phyloP scores from a whole-genome alignment of 2,888 invertebrate species.

The Papilio protenor region DNA sequence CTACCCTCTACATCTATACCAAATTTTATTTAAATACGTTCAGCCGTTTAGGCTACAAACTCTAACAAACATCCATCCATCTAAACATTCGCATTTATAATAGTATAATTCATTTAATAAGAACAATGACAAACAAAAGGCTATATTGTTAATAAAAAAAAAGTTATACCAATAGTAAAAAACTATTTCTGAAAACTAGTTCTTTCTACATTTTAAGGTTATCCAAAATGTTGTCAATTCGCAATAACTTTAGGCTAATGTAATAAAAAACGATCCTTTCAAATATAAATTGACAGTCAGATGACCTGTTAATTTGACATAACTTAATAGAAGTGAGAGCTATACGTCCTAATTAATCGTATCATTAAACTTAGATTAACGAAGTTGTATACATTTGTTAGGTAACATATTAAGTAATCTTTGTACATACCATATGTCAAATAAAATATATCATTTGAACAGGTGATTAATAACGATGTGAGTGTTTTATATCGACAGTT shows the following conservation, averaged over 20 bases:
- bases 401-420: slow-evolving; percentile 37
- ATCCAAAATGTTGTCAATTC: too few relatives aligned
- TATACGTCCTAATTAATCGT: slow-evolving; percentile 27
- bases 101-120: too few relatives aligned
- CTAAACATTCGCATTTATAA: too few relatives aligned
- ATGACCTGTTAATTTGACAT: neutral
- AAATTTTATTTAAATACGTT: too few relatives aligned
- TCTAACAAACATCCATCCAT: too few relatives aligned
- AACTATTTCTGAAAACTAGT: too few relatives aligned
- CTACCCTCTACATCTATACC: too few relatives aligned
- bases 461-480: neutral
- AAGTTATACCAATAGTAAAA: too few relatives aligned
- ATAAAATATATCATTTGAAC: slow-evolving; percentile 12
- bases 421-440: slow-evolving; percentile 12
- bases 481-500: neutral
- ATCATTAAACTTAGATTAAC: slow-evolving; percentile 38
- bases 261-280: neutral
- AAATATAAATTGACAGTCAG: neutral
- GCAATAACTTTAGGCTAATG: neutral
- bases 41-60: too few relatives aligned
- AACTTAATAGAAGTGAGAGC: slow-evolving; percentile 1
- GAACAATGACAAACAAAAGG: too few relatives aligned
- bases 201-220: too few relatives aligned
- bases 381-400: slow-evolving; percentile 20
- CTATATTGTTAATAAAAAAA: too few relatives aligned